A percentile compares a stretch with the other conserved stretches of the same genome.
Evolutionary conservation across 1,140 invertebrate genomes (phyloP).

Genomic region (Archegozetes longisetosus): DNA sequence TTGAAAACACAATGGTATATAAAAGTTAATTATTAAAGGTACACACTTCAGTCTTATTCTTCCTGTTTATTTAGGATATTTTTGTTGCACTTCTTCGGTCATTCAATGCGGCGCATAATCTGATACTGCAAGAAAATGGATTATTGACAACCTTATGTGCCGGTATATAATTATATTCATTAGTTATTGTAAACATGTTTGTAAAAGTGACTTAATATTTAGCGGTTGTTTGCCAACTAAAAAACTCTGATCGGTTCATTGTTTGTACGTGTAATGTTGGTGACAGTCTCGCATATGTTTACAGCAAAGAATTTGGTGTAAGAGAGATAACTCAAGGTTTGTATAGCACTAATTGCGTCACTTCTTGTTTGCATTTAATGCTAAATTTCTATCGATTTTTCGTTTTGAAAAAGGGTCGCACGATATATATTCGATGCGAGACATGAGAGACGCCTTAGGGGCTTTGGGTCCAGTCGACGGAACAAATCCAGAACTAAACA

Average conservation of each 20-base stretch:
- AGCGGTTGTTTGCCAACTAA: slow-evolving; percentile 51
- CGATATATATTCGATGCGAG: slow-evolving; percentile 66
- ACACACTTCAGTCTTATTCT: background rate
- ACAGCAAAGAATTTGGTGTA: slow-evolving; percentile 54
- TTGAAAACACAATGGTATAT: slow-evolving; percentile 32
- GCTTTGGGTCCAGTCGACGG: slow-evolving; percentile 78
- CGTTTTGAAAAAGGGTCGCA: slow-evolving; percentile 52
- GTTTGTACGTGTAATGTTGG: slow-evolving; percentile 83
- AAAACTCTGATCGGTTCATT: slow-evolving; percentile 41
- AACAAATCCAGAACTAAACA: slow-evolving; percentile 69
- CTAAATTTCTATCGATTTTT: background rate
- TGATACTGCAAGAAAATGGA: slow-evolving; percentile 70
- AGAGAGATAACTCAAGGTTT: slow-evolving; percentile 51
- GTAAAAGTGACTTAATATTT: slow-evolving; percentile 35
- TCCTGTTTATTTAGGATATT: slow-evolving; percentile 42
- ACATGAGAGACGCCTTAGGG: slow-evolving; percentile 79
- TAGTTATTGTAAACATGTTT: background rate
- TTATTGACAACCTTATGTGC: slow-evolving; percentile 58
- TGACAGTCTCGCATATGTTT: slow-evolving; percentile 74
- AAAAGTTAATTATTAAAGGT: slow-evolving; percentile 1
- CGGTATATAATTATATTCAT: slow-evolving; percentile 2
- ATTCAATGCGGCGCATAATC: slow-evolving; percentile 68
- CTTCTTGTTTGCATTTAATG: background rate
- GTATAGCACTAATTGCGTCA: background rate
- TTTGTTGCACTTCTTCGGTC: slow-evolving; percentile 61